These are phyloP conservation scores for Notiomystis cincta DNA, from an alignment of 2,113 vertebrate species.

Conservation along the genomic window DNA sequence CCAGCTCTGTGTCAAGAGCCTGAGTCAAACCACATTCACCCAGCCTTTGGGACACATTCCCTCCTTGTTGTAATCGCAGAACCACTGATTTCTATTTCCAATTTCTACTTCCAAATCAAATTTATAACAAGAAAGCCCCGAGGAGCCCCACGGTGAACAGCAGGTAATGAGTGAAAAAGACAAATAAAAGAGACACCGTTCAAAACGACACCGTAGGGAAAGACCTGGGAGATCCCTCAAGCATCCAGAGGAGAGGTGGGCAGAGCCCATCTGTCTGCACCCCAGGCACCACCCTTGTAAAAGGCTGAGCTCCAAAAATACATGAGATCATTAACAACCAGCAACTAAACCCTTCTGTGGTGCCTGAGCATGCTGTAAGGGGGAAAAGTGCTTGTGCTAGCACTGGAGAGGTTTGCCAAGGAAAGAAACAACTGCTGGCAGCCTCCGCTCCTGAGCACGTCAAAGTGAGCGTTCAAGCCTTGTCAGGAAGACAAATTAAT, in stretches of 20 bases:
- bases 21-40: neutral
- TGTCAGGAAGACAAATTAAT: slow-evolving; percentile 32
- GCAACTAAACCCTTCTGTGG: neutral
- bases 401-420: slow-evolving; percentile 21
- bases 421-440: slow-evolving; percentile 43
- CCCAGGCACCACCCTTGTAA: neutral
- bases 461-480: neutral
- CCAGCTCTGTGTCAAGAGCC: neutral
- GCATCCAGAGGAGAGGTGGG: neutral
- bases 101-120: slow-evolving; percentile 47
- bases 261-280: neutral
- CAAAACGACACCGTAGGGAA: neutral
- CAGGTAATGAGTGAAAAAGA: slow-evolving; percentile 15
- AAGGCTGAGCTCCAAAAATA: neutral
- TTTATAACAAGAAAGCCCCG: slow-evolving; percentile 5
- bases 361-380: neutral
- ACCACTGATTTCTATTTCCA: slow-evolving; percentile 18
- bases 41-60: slow-evolving; percentile 12
- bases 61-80: neutral
- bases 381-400: neutral
- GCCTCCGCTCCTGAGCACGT: neutral
- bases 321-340: neutral
- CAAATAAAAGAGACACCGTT: neutral
- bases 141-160: neutral
- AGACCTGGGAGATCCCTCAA: neutral